phyloP scores from a whole-genome alignment of 1,140 invertebrate species.

The Calephelis virginiensis region DNA sequence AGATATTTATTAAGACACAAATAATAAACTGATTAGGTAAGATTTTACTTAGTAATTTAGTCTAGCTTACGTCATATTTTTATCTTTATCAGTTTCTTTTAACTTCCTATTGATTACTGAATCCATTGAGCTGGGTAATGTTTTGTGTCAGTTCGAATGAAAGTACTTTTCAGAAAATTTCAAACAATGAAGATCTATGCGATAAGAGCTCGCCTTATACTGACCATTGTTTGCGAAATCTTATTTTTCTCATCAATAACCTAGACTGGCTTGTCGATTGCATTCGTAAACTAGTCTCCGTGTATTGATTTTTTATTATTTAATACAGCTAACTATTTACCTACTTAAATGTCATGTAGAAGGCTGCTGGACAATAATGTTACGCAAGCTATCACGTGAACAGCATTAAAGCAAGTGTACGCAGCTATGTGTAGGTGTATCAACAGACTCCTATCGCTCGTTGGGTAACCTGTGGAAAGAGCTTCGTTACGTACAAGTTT shows the following conservation, averaged over 20 bases:
- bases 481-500: slow-evolving; percentile 73
- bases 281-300: slow-evolving; percentile 2
- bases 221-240: slow-evolving; percentile 28
- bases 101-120: too few relatives aligned
- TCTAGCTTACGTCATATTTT: too few relatives aligned
- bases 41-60: too few relatives aligned
- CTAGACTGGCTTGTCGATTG: slow-evolving; percentile 3
- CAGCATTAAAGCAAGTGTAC: slow-evolving; percentile 45
- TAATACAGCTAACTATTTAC: slow-evolving; percentile 13
- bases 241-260: neutral
- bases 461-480: slow-evolving; percentile 74
- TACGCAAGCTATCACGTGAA: slow-evolving; percentile 69
- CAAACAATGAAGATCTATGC: slow-evolving; percentile 24
- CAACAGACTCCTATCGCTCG: slow-evolving; percentile 62
- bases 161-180: slow-evolving; percentile 29
- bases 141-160: slow-evolving; percentile 30
- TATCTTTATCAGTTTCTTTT: too few relatives aligned
- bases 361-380: slow-evolving; percentile 32
- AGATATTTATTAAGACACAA: too few relatives aligned
- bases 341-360: slow-evolving; percentile 19
- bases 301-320: slow-evolving; percentile 18
- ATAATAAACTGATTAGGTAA: too few relatives aligned
- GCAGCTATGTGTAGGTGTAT: slow-evolving; percentile 46
- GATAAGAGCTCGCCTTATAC: slow-evolving; percentile 31
- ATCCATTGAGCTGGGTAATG: neutral